Percentiles rank a stretch among this genome's conserved stretches.
Evolutionary conservation across 1,140 invertebrate species (phyloP).

Genomic region (Drosophila triauraria): DNA sequence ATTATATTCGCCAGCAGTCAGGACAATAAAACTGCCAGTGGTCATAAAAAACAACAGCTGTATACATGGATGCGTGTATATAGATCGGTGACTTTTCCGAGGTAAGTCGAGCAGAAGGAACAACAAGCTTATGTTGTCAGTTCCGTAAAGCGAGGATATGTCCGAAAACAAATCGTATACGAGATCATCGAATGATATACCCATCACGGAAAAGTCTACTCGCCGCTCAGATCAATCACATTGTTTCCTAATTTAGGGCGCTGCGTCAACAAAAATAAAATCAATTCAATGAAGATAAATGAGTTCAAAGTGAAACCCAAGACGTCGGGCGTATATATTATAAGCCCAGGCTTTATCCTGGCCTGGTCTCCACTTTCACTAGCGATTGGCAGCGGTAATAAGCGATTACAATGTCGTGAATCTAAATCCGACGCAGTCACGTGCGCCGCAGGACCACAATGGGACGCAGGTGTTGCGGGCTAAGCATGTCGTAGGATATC

Average conservation of each 20-base stretch:
- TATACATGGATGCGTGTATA: conserved; percentile 23
- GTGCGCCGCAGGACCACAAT: conserved; percentile 37
- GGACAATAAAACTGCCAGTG: conserved; percentile 45
- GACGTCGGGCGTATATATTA: conserved; percentile 14
- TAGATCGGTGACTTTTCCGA: conserved; percentile 48
- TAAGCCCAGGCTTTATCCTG: background rate
- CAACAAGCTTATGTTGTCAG: conserved; percentile 56
- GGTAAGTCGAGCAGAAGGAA: conserved; percentile 65
- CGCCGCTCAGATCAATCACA: conserved; percentile 48
- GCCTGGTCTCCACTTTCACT: conserved; percentile 12
- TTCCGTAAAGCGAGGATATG: conserved; percentile 26
- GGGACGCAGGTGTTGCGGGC: conserved; percentile 46
- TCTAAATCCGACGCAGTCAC: conserved; percentile 56
- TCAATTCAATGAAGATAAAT: conserved; percentile 68
- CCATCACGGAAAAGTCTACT: conserved; percentile 4
- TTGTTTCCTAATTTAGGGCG: conserved; percentile 15
- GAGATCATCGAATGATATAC: conserved; percentile 22
- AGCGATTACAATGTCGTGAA: conserved; percentile 49
- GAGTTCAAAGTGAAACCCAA: conserved; percentile 48
- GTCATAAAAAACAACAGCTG: conserved; percentile 24
- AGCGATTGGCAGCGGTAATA: conserved; percentile 38
- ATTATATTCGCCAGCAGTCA: conserved; percentile 55
- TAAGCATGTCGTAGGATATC: background rate
- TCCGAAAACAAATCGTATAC: conserved; percentile 29
- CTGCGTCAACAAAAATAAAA: conserved; percentile 40